Conservation (phyloP, 2,113 vertebrate genomes). For the Sebastes fasciatus region DNA sequence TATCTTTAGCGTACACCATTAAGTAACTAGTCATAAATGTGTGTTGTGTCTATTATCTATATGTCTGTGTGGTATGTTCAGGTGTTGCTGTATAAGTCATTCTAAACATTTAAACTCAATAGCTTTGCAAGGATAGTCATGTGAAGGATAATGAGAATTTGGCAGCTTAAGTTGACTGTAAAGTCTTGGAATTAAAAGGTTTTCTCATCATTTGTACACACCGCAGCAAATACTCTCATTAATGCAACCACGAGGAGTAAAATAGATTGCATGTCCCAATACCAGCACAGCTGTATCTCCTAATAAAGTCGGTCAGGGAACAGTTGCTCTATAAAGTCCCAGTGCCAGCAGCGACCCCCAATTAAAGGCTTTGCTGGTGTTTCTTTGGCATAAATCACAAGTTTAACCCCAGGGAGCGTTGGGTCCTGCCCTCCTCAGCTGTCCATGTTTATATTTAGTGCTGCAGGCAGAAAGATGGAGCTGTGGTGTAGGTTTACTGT, state of each 20-base stretch:
- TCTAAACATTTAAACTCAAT: background rate
- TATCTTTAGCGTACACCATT: too few species aligned
- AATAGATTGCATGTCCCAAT: background rate
- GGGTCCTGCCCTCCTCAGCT: conserved; percentile 74
- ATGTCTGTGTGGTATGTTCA: background rate
- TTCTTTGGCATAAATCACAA: conserved; percentile 73
- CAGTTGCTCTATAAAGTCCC: conserved; percentile 61
- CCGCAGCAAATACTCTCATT: too few species aligned
- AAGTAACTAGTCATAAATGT: too few species aligned
- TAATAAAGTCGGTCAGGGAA: conserved; percentile 40
- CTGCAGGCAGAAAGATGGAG: conserved; percentile 61
- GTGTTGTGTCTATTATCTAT: background rate
- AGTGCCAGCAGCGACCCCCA: conserved; percentile 49
- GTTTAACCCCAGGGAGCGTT: conserved; percentile 66
- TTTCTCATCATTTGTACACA: background rate
- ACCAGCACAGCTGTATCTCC: conserved; percentile 42
- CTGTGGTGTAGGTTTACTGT: conserved; percentile 59
- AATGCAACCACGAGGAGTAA: background rate
- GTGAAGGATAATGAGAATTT: background rate
- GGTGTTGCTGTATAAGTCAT: background rate
- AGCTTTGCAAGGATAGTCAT: background rate
- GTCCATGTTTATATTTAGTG: conserved; percentile 83
- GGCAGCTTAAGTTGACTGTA: background rate
- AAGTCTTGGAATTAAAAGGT: background rate
- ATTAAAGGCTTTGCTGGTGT: conserved; percentile 68